These are phyloP conservation scores for Lypha dubia DNA, from an alignment of 2,888 invertebrate species.

Conservation along the genomic window DNA sequence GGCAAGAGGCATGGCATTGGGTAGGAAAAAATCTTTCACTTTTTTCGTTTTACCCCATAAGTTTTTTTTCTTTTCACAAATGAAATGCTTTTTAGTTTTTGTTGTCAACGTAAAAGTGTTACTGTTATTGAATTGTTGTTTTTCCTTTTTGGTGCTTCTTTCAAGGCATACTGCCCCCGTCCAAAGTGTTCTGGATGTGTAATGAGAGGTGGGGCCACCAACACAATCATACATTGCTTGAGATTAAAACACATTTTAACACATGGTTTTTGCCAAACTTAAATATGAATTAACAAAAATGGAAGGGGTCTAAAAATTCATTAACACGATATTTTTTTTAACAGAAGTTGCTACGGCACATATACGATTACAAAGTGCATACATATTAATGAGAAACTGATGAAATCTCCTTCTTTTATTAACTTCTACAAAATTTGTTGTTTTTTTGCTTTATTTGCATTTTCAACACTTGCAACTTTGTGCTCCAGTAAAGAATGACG, in stretches of 20 bases:
- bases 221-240: constrained; percentile 1
- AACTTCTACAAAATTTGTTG: neutral
- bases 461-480: constrained; percentile 22
- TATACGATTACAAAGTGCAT: no score
- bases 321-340: neutral
- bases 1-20: neutral
- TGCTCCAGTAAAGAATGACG: neutral
- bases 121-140: constrained; percentile 7
- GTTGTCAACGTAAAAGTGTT: constrained; percentile 34
- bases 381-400: no score
- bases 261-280: constrained; percentile 5
- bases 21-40: neutral
- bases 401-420: neutral
- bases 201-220: neutral
- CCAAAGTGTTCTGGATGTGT: constrained; percentile 5
- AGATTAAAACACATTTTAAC: constrained; percentile 32
- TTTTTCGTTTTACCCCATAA: neutral
- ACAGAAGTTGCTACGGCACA: neutral
- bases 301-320: neutral
- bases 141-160: neutral
- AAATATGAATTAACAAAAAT: neutral
- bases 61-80: constrained; percentile 17
- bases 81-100: constrained; percentile 27
- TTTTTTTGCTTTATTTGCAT: neutral
- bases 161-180: neutral